phyloP scores from a whole-genome alignment of 1,140 invertebrate species.

The Magallana angulata region DNA sequence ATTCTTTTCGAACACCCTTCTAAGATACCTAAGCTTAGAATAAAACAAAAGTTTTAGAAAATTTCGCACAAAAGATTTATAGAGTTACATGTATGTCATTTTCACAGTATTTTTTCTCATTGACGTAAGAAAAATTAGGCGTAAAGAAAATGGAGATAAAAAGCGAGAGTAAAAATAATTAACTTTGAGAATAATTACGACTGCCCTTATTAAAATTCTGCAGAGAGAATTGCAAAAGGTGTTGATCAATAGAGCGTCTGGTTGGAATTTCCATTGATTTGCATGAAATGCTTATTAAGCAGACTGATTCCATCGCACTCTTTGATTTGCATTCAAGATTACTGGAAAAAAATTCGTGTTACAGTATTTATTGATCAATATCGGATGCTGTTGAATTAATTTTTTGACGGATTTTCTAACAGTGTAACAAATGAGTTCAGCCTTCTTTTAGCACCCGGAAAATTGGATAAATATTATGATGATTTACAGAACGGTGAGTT shows the following conservation, averaged over 20 bases:
- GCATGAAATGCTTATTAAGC: not conserved
- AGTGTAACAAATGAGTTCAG: not conserved
- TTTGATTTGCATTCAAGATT: constrained; percentile 1
- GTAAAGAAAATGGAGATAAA: not conserved
- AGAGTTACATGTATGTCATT: not conserved
- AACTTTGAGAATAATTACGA: not conserved
- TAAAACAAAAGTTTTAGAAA: too few relatives aligned
- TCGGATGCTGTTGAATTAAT: not conserved
- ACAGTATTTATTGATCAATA: not conserved
- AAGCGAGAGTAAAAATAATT: not conserved
- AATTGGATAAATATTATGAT: not conserved
- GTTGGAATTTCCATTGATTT: constrained; percentile 6
- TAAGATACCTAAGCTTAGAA: too few relatives aligned
- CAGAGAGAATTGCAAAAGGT: not conserved
- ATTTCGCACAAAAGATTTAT: too few relatives aligned
- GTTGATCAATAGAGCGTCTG: not conserved
- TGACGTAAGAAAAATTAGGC: not conserved
- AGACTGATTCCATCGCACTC: not conserved
- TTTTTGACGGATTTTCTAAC: not conserved
- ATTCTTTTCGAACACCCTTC: too few relatives aligned
- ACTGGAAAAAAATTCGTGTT: not conserved
- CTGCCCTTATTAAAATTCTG: not conserved
- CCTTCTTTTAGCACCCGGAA: not conserved
- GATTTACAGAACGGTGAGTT: too few relatives aligned
- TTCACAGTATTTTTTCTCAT: not conserved